A percentile compares a stretch with the other conserved stretches of the same genome.
Conservation (phyloP, 2,888 invertebrate genomes). For the Ophion slaviceki region DNA sequence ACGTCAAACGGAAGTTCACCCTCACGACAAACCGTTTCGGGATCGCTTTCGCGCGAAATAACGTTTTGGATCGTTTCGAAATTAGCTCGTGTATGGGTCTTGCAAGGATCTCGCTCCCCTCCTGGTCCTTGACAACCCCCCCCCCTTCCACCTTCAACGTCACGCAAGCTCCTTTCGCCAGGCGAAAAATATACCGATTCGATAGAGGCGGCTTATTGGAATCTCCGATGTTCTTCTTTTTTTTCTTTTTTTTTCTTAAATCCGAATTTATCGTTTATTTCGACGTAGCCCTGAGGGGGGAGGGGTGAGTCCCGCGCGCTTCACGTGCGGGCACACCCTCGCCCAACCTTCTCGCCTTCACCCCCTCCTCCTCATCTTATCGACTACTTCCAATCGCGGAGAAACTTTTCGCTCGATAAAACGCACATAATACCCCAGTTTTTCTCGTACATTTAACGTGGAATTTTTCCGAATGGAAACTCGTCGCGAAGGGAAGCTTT, state of each 20-base stretch:
- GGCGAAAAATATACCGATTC: background rate
- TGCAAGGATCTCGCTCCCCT: background rate
- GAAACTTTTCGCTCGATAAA: conserved; percentile 60
- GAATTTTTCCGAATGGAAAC: conserved; percentile 30
- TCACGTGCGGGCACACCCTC: conserved; percentile 36
- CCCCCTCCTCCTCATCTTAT: conserved; percentile 36
- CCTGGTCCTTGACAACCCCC: background rate
- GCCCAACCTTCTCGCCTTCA: conserved; percentile 10
- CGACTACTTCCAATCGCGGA: conserved; percentile 51
- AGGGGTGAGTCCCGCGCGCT: conserved; percentile 14
- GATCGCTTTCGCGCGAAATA: background rate
- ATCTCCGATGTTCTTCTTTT: conserved; percentile 48
- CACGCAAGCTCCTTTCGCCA: background rate
- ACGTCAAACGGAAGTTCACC: background rate
- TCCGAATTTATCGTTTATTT: conserved; percentile 72
- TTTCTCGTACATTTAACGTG: conserved; percentile 59
- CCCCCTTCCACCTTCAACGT: background rate
- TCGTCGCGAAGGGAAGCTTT: conserved; percentile 13
- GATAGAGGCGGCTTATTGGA: background rate
- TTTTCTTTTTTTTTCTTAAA: conserved; percentile 60
- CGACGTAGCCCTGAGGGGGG: conserved; percentile 29
- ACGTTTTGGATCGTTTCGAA: background rate
- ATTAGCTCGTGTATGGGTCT: background rate
- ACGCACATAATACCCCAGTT: conserved; percentile 54
- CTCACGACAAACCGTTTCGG: background rate